Percentiles rank a stretch among this genome's conserved stretches.
phyloP scores from a whole-genome alignment of 2,888 invertebrate species.

The Thecophora atra region DNA sequence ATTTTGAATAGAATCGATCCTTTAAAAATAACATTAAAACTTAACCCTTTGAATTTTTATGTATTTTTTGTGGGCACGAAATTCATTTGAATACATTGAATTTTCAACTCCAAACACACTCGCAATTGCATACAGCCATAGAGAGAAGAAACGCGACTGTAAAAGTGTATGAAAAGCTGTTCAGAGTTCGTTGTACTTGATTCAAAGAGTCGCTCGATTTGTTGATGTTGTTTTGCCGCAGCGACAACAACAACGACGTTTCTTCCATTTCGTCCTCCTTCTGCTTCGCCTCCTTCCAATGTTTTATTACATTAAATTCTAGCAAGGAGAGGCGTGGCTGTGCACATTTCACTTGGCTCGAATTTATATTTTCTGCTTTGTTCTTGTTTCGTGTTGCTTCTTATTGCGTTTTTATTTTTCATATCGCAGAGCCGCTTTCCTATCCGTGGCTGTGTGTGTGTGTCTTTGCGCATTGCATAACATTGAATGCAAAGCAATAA shows the following conservation, averaged over 20 bases:
- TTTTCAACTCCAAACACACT: slow-evolving; percentile 24
- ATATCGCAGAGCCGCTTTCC: not conserved
- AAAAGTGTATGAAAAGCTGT: not conserved
- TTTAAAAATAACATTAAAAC: too few relatives aligned
- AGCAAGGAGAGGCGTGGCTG: slow-evolving; percentile 13
- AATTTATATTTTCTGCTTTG: slow-evolving; percentile 2
- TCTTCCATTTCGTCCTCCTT: not conserved
- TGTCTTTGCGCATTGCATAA: slow-evolving; percentile 7
- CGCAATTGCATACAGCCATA: slow-evolving; percentile 6
- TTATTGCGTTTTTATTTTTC: not conserved
- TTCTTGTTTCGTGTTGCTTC: not conserved
- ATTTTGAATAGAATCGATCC: too few relatives aligned
- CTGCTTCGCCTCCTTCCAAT: not conserved
- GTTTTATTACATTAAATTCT: slow-evolving; percentile 12
- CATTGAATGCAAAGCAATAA: slow-evolving; percentile 2
- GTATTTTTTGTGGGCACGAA: slow-evolving; percentile 14
- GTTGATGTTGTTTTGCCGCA: slow-evolving; percentile 4
- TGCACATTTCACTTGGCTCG: not conserved
- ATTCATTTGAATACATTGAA: slow-evolving; percentile 21
- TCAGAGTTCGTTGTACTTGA: slow-evolving; percentile 18
- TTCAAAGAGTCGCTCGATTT: slow-evolving; percentile 10
- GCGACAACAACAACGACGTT: not conserved
- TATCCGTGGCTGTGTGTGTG: not conserved
- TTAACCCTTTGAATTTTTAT: slow-evolving; percentile 4
- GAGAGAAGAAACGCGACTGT: not conserved